These are phyloP conservation scores for Stenichneumon culpator DNA, from an alignment of 2,888 invertebrate genomes.

Conservation along the genomic window DNA sequence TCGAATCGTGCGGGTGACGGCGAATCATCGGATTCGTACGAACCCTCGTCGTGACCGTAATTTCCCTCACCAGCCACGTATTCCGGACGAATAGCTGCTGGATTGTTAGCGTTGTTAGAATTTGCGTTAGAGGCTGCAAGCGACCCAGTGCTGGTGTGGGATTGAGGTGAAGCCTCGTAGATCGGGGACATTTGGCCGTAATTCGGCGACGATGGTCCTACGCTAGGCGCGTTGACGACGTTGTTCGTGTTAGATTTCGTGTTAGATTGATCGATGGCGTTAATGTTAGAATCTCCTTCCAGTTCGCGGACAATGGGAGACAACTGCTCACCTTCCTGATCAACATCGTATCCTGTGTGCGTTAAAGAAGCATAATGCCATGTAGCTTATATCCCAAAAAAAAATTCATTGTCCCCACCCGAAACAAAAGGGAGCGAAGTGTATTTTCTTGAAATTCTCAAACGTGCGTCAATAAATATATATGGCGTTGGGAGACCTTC, in stretches of 20 bases:
- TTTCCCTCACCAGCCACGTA: constrained; percentile 11
- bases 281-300: constrained; percentile 53
- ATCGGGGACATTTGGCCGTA: constrained; percentile 24
- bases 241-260: constrained; percentile 63
- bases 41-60: constrained; percentile 8
- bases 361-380: constrained; percentile 48
- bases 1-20: constrained; percentile 19
- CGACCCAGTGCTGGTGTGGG: constrained; percentile 44
- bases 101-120: constrained; percentile 53
- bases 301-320: constrained; percentile 44
- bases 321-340: constrained; percentile 44
- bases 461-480: background rate
- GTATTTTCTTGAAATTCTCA: background rate
- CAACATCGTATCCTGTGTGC: constrained; percentile 57
- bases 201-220: constrained; percentile 20
- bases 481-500: background rate
- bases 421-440: too few relatives aligned
- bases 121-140: constrained; percentile 58
- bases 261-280: constrained; percentile 65
- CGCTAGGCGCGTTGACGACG: constrained; percentile 35
- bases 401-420: background rate
- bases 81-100: background rate
- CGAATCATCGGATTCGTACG: constrained; percentile 34
- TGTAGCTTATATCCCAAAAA: constrained; percentile 2
- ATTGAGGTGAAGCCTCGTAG: constrained; percentile 42